Conservation (phyloP, 2,797 vertebrate species). For the Melanitta fusca region DNA sequence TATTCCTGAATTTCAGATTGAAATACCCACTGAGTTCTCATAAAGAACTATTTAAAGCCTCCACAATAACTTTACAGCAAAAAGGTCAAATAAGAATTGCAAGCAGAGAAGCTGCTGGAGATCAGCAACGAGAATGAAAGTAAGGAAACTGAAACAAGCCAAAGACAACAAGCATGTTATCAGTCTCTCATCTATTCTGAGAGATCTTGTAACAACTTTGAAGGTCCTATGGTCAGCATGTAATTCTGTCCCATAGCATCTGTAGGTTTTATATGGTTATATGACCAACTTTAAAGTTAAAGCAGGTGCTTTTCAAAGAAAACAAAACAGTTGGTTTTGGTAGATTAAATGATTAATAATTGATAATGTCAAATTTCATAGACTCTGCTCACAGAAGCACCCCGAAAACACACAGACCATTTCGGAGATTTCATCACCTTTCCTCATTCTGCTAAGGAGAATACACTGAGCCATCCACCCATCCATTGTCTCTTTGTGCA, state of each 20-base stretch:
- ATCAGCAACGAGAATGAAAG: constrained; percentile 45
- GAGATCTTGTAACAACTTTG: constrained; percentile 56
- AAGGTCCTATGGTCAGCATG: constrained; percentile 17
- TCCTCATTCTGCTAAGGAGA: neutral
- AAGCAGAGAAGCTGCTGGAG: constrained; percentile 68
- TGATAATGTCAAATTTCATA: neutral
- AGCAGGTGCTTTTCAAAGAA: neutral
- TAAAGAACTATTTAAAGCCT: constrained; percentile 73
- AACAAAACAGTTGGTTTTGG: neutral
- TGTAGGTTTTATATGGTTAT: neutral
- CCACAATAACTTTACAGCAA: constrained; percentile 62
- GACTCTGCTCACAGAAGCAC: neutral
- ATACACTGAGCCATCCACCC: neutral
- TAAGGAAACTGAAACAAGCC: constrained; percentile 52
- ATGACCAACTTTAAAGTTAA: neutral
- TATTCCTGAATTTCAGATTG: constrained; percentile 64
- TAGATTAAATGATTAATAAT: neutral
- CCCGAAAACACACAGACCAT: neutral
- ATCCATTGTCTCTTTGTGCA: fast-evolving
- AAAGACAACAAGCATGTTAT: constrained; percentile 17
- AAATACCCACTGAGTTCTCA: constrained; percentile 69
- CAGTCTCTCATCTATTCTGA: constrained; percentile 15
- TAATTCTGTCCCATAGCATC: neutral
- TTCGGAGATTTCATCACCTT: neutral
- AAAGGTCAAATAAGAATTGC: constrained; percentile 72